These are phyloP conservation scores for Chelon labrosus DNA, from an alignment of 2,797 vertebrate species.

Conservation along the genomic window DNA sequence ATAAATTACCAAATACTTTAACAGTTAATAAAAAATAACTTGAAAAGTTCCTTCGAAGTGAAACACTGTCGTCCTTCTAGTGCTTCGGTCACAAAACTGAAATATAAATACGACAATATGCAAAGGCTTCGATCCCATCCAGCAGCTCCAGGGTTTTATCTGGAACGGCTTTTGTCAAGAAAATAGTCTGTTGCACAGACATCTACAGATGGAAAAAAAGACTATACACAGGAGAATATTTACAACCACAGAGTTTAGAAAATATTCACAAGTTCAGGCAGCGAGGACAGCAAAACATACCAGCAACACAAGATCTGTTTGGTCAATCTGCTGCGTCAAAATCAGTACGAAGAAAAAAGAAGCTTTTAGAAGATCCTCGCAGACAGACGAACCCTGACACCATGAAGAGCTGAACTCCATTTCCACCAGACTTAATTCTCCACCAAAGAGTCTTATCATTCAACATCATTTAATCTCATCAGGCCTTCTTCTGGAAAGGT, in stretches of 20 bases:
- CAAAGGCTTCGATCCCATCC: constrained; percentile 50
- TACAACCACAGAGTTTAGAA: constrained; percentile 36
- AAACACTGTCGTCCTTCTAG: constrained; percentile 18
- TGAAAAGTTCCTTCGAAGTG: constrained; percentile 45
- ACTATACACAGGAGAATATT: constrained; percentile 48
- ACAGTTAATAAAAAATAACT: constrained; percentile 59
- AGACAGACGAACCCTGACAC: too few relatives aligned
- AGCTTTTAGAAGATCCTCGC: too few relatives aligned
- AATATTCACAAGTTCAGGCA: constrained; percentile 27
- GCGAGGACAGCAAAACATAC: constrained; percentile 18
- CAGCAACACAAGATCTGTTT: neutral
- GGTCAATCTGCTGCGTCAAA: too few relatives aligned
- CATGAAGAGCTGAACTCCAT: too few relatives aligned
- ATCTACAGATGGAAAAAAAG: constrained; percentile 15
- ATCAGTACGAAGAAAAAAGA: too few relatives aligned
- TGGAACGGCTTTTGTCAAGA: constrained; percentile 74
- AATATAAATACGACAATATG: constrained; percentile 31
- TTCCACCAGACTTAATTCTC: too few relatives aligned
- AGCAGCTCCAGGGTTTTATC: constrained; percentile 60
- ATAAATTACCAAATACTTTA: constrained; percentile 80
- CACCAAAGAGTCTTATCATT: too few relatives aligned
- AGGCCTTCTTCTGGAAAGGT: too few relatives aligned
- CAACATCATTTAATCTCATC: too few relatives aligned
- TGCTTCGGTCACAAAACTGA: neutral
- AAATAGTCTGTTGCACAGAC: constrained; percentile 41